A percentile compares a stretch with the other conserved stretches of the same genome.
Conservation (phyloP, 2,888 invertebrate genomes). For the Spodoptera littoralis region DNA sequence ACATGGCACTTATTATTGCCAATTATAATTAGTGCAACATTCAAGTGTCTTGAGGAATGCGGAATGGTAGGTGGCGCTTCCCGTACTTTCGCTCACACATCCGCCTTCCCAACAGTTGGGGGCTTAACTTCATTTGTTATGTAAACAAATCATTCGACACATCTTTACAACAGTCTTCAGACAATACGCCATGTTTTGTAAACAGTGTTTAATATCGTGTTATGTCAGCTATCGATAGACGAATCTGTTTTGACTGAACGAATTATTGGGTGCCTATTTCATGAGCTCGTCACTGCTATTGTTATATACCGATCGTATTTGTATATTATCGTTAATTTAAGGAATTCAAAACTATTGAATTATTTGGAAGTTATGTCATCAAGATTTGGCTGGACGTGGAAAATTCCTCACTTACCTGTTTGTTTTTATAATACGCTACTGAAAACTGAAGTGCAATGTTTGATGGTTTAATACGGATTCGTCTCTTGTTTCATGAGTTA, state of each 20-base stretch:
- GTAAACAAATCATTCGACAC: conserved; percentile 69
- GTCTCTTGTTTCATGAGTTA: no score
- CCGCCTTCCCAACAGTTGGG: conserved; percentile 74
- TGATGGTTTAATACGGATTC: no score
- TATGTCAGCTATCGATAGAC: conserved; percentile 53
- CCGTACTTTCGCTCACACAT: conserved; percentile 86
- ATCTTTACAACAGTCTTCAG: conserved; percentile 59
- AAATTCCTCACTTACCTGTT: no score
- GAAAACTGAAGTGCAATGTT: no score
- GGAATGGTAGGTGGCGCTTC: conserved; percentile 81
- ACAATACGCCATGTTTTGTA: conserved; percentile 65
- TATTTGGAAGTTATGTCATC: conserved; percentile 26
- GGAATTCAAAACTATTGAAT: conserved; percentile 38
- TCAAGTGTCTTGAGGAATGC: conserved; percentile 72
- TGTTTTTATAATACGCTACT: no score
- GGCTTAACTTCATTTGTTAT: conserved; percentile 67
- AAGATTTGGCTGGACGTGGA: no score
- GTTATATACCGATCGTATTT: conserved; percentile 34
- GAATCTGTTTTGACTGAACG: conserved; percentile 59
- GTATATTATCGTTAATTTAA: conserved; percentile 25
- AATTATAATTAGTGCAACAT: conserved; percentile 35
- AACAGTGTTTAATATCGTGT: conserved; percentile 57
- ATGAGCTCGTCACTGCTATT: conserved; percentile 44
- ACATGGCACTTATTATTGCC: conserved; percentile 11
- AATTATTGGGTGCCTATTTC: conserved; percentile 51